Percentiles rank a stretch among this genome's conserved stretches.
These are phyloP conservation scores for Eulemur albifrons DNA, from an alignment of 2,797 vertebrate species.

Conservation along the genomic window DNA sequence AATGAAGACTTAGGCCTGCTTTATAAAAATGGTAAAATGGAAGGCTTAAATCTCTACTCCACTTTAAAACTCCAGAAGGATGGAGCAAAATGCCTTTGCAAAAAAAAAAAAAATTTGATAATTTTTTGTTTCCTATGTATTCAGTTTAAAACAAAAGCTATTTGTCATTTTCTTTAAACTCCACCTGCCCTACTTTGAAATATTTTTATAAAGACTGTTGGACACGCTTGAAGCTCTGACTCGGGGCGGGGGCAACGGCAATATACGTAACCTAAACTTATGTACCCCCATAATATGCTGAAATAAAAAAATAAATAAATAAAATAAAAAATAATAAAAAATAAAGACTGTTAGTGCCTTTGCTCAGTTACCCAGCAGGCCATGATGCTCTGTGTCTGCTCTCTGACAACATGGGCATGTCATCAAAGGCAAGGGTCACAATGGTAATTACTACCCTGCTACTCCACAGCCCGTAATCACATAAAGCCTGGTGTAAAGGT, in stretches of 20 bases:
- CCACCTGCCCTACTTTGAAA: background rate
- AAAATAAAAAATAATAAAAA: too few relatives aligned
- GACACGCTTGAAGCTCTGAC: too few relatives aligned
- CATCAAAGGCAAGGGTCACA: background rate
- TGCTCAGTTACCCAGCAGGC: background rate
- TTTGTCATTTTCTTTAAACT: background rate
- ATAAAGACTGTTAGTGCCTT: background rate
- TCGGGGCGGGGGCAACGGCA: too few relatives aligned
- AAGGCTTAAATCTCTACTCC: background rate
- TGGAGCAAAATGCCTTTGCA: background rate
- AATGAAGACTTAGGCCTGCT: background rate
- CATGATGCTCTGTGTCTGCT: background rate
- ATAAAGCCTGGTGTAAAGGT: background rate
- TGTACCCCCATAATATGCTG: too few relatives aligned
- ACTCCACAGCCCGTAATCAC: conserved; percentile 39
- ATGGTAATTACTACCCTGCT: conserved; percentile 46
- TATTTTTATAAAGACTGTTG: background rate
- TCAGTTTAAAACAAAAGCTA: background rate
- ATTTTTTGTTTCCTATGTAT: background rate
- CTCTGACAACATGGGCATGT: background rate
- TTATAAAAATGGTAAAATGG: background rate
- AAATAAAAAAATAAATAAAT: too few relatives aligned
- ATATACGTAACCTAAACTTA: too few relatives aligned
- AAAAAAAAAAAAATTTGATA: background rate
- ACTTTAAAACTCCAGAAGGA: background rate